Evolutionary conservation across 2,113 vertebrate species (phyloP), one percentile per base, ranked within the genome.

Genomic region (Ancistrus triradiatus): DNA sequence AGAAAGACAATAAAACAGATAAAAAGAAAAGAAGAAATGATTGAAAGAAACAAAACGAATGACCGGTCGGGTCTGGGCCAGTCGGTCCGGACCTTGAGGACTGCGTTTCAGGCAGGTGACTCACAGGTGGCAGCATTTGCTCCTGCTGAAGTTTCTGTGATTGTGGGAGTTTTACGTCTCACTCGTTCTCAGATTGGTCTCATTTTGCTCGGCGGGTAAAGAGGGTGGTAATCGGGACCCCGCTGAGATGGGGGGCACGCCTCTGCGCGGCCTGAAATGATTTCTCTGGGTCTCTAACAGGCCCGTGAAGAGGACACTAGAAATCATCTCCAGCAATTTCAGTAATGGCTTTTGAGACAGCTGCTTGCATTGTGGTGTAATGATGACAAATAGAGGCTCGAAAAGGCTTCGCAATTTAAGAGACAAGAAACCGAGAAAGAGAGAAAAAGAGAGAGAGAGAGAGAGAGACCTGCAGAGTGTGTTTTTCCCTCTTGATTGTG

Each of bases 241-340:
- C 72, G 56, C 66, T 76, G 78, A 68, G 65, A 60, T 58, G n/a
- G 78, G 56, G 53, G 55, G 63, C 31, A 59, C 50, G 47, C n/a
- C n/a, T n/a, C n/a, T n/a, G n/a, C n/a, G n/a, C n/a, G n/a, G 78
- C 55, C 59, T 68, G 60, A 84, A 84, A 80, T 72, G 22, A 68
- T n/a, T n/a, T n/a, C n/a, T n/a, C n/a, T n/a, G n/a, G n/a, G n/a
- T n/a, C 56, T 61, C 40, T 62, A 51, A 63, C 51, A 70, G 76
- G 73, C 73, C 59, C 77, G 65, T 82, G 83, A 87, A 83, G 80
- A 88, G 82, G 86, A 87, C 88, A 90, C 84, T 83, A 84, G 85
- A 86, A 89, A 84, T 82, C 77, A 74, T 87, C 86, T 90, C 83
- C 84, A 89, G 86, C 86, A 86, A 86, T 89, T 90, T 91, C 88